Conservation (phyloP, 1,140 invertebrate genomes). For the Panagrolaimus sp. region DNA sequence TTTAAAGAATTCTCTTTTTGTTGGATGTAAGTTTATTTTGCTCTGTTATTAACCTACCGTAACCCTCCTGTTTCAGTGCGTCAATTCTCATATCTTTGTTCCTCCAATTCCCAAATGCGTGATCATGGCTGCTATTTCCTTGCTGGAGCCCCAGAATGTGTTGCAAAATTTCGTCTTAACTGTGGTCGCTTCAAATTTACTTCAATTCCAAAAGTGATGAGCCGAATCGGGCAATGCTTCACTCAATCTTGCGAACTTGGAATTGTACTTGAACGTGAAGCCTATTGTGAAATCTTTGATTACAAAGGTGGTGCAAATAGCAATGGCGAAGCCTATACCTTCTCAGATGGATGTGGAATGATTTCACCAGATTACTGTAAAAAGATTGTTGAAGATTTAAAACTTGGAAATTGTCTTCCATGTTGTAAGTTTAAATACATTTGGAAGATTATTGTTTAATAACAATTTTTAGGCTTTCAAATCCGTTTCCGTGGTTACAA, state of each 20-base stretch:
- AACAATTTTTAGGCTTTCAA: conserved; percentile 14
- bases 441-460: too few species aligned
- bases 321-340: background rate
- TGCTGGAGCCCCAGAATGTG: background rate
- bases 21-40: background rate
- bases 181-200: background rate
- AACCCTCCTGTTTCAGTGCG: too few species aligned
- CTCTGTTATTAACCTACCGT: too few species aligned
- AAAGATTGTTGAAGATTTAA: background rate
- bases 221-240: conserved; percentile 7
- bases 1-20: background rate
- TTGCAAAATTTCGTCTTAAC: background rate
- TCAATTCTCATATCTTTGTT: background rate
- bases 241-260: background rate
- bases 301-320: background rate
- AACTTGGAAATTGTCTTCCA: background rate
- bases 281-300: background rate
- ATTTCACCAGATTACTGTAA: too few species aligned
- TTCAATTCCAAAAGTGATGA: conserved; percentile 3
- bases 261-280: background rate
- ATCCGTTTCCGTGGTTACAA: conserved; percentile 19
- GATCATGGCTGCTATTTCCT: conserved; percentile 13
- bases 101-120: background rate
- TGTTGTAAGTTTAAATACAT: background rate
- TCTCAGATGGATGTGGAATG: conserved; percentile 11